These are phyloP conservation scores for Drosophila greeni DNA, from an alignment of 2,888 invertebrate genomes.

Conservation along the genomic window DNA sequence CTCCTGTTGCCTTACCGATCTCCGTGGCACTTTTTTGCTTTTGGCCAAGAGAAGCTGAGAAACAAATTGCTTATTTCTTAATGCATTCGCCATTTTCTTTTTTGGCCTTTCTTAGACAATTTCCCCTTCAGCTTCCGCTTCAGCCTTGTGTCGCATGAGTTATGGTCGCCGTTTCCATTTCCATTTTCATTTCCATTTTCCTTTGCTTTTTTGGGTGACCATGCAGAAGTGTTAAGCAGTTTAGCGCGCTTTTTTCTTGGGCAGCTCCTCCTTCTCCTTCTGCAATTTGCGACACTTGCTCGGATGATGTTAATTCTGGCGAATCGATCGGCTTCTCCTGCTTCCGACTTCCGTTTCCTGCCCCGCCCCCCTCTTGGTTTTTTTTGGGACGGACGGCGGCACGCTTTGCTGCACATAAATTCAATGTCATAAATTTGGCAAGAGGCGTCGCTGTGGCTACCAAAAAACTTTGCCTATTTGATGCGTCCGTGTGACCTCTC, in stretches of 20 bases:
- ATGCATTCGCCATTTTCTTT: slow-evolving; percentile 70
- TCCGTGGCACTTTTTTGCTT: slow-evolving; percentile 48
- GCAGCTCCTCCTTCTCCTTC: slow-evolving; percentile 4
- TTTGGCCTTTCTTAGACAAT: slow-evolving; percentile 66
- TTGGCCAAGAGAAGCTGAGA: slow-evolving; percentile 24
- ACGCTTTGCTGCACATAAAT: slow-evolving; percentile 69
- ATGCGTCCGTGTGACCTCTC: slow-evolving; percentile 59
- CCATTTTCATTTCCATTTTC: slow-evolving; percentile 42
- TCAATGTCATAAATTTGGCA: slow-evolving; percentile 68
- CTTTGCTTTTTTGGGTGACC: slow-evolving; percentile 48
- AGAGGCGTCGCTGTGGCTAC: slow-evolving; percentile 64
- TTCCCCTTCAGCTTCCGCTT: slow-evolving; percentile 15
- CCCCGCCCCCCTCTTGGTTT: slow-evolving; percentile 24
- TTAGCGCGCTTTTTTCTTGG: slow-evolving; percentile 64
- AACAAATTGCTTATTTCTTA: slow-evolving; percentile 71
- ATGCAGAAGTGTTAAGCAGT: slow-evolving; percentile 74
- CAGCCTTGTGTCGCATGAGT: slow-evolving; percentile 53
- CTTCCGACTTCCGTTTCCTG: slow-evolving; percentile 17
- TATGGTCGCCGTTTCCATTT: slow-evolving; percentile 50
- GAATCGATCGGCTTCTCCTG: slow-evolving; percentile 31
- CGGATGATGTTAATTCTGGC: slow-evolving; percentile 37
- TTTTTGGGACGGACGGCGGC: slow-evolving; percentile 36
- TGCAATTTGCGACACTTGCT: slow-evolving; percentile 22
- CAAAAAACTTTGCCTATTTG: slow-evolving; percentile 64
- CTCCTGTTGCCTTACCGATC: slow-evolving; percentile 46